Base-by-base conservation (phyloP, 2,797 vertebrate species). In the Pseudomugil tenellus region DNA sequence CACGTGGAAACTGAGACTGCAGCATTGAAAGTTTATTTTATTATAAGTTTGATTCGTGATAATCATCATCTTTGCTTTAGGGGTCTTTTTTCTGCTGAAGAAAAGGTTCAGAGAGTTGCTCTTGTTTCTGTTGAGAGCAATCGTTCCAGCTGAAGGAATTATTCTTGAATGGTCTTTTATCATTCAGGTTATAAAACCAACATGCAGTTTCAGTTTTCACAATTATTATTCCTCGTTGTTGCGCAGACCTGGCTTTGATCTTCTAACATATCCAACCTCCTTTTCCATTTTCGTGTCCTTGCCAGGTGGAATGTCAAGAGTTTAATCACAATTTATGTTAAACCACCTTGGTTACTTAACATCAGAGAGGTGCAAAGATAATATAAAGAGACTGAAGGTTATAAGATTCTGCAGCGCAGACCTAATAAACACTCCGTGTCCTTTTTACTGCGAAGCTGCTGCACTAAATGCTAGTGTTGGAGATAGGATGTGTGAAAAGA, bases 401-500 rank as follows among this genome's bases (percentile, higher is more conserved):
- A 64, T 62, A 61, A 21, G 57, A 74, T 64, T 57, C 37, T 62
- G 68, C 59, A 4, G 78, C 37, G 11, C 37, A 77, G 81, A 84
- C 85, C 84, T 12, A 83, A 53, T 79, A 80, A 84, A 81, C 60
- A 70, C 0, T 28, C 1, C 0, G 13, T 52, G 77, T 83, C 74
- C 80, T 80, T 62, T 61, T 46, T 21, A 23, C 46, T 8, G 31
- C 29, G 0, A 21, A 25, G 53, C 54, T 39, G 64, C 62, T 23
- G 63, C 2, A 58, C 58, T 64, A 0, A 67, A 48, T 51, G 29
- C 17, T 59, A 16, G 41, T 39, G 31, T 68, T 53, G 55, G 10
- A 77, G 73, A 70, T 51, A 67, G 81, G 75, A 76, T 72, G 32
- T 74, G 78, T 5, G 57, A 73, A 84, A 83, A 16, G 57, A 74